Percentiles rank a stretch among this genome's conserved stretches.
Conservation (phyloP, 2,888 invertebrate genomes). For the Camptogramma bilineatum region DNA sequence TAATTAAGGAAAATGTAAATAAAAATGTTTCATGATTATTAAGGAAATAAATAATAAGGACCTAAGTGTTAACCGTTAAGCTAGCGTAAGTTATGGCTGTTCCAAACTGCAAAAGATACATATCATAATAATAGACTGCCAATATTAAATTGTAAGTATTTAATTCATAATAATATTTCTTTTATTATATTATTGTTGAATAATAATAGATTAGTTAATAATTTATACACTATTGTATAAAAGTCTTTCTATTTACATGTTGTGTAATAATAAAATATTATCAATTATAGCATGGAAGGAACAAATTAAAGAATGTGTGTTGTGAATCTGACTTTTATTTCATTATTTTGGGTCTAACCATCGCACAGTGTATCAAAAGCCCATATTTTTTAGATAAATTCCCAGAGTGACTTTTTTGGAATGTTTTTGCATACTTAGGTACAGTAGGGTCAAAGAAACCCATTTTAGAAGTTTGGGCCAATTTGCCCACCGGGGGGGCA, state of each 20-base stretch:
- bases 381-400: no score
- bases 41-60: conserved; percentile 15
- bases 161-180: conserved; percentile 62
- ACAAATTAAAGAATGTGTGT: conserved; percentile 82
- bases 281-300: conserved; percentile 64
- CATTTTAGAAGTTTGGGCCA: no score
- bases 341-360: no score
- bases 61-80: conserved; percentile 42
- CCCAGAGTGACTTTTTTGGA: no score
- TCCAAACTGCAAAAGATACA: conserved; percentile 84
- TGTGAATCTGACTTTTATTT: conserved; percentile 63
- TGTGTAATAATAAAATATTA: conserved; percentile 81
- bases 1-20: conserved; percentile 32
- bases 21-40: conserved; percentile 24
- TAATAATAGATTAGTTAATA: conserved; percentile 77
- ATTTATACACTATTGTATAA: conserved; percentile 85
- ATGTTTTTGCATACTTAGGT: no score
- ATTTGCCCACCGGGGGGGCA: no score
- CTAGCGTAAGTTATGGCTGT: conserved; percentile 71
- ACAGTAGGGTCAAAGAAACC: no score
- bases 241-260: conserved; percentile 86
- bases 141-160: conserved; percentile 59
- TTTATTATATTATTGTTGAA: conserved; percentile 81
- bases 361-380: no score
- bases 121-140: conserved; percentile 85